phyloP scores from a whole-genome alignment of 2,113 vertebrate species.

The Corythaeola cristata region DNA sequence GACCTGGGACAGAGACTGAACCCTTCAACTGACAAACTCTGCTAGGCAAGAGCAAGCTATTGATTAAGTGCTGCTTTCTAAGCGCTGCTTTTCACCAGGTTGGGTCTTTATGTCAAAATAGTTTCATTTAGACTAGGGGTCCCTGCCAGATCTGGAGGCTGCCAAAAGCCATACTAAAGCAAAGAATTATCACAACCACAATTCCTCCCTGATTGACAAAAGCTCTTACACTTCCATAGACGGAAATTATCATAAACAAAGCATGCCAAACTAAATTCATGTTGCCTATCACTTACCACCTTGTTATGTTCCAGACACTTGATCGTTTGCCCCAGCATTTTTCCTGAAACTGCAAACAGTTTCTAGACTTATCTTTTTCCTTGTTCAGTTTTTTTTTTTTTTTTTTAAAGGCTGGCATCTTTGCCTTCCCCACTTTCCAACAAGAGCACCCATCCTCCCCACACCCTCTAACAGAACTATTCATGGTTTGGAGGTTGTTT shows the following conservation, averaged over 20 bases:
- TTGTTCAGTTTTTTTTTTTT: background rate
- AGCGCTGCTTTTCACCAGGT: background rate
- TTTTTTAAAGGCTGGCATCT: background rate
- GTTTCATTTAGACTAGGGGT: background rate
- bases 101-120: background rate
- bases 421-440: background rate
- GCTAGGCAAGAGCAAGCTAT: background rate
- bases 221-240: background rate
- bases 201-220: background rate
- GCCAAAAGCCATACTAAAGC: background rate
- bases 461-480: background rate
- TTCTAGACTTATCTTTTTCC: background rate
- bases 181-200: background rate
- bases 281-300: background rate
- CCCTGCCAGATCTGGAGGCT: background rate
- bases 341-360: background rate
- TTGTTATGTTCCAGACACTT: background rate
- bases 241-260: background rate
- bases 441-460: background rate
- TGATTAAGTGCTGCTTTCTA: background rate
- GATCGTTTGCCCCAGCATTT: background rate
- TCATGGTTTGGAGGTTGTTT: background rate
- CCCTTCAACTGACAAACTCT: background rate
- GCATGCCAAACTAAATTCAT: background rate
- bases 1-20: background rate